These are phyloP conservation scores for Griposia aprilina DNA, from an alignment of 2,888 invertebrate genomes.

Conservation along the genomic window DNA sequence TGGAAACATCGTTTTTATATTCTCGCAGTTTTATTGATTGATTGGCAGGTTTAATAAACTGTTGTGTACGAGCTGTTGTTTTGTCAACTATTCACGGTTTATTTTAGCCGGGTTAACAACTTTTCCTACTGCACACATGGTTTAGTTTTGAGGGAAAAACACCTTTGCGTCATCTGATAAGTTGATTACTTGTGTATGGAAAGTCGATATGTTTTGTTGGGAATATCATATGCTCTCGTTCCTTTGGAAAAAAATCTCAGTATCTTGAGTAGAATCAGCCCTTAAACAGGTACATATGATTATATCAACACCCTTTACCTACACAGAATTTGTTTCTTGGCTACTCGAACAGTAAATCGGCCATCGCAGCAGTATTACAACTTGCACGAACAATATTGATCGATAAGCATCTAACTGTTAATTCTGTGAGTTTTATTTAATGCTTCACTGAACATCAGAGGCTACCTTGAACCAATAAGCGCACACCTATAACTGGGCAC, in stretches of 20 bases:
- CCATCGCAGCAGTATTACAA: slow-evolving; percentile 7
- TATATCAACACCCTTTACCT: neutral
- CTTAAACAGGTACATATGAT: neutral
- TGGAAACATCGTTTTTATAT: slow-evolving; percentile 36
- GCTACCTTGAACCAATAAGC: too few relatives aligned
- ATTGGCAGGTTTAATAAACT: slow-evolving; percentile 34
- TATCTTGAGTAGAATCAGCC: slow-evolving; percentile 11
- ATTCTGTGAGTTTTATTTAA: slow-evolving; percentile 17
- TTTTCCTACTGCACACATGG: neutral
- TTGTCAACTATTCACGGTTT: neutral
- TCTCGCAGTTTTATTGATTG: slow-evolving; percentile 10
- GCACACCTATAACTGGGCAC: too few relatives aligned
- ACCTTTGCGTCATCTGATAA: neutral
- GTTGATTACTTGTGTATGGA: slow-evolving; percentile 18
- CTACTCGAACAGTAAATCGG: neutral
- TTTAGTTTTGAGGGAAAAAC: neutral
- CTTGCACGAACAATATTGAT: neutral
- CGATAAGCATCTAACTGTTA: neutral
- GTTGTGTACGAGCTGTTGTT: neutral
- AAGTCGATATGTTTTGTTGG: slow-evolving; percentile 6
- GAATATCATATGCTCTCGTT: neutral
- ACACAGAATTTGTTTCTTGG: neutral
- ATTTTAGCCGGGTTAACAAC: neutral
- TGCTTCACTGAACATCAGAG: slow-evolving; percentile 18
- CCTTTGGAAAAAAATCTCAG: slow-evolving; percentile 9